Percentiles rank a stretch among this genome's conserved stretches.
Evolutionary conservation across 2,113 vertebrate species (phyloP).

Genomic region (Alectura lathami): DNA sequence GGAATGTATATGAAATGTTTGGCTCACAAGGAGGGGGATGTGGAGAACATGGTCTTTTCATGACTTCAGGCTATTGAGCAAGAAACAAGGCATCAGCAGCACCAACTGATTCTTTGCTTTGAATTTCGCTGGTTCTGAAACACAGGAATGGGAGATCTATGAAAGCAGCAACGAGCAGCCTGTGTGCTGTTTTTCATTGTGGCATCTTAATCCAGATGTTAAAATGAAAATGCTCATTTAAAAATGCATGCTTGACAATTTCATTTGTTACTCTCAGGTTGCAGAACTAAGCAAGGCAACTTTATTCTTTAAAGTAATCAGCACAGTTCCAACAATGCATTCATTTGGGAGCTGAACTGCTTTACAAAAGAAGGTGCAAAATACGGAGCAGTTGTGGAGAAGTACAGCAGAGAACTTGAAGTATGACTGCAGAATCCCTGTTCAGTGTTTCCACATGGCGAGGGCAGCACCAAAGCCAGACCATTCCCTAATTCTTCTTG

Average conservation of each 20-base stretch:
- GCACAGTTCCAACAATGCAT: neutral
- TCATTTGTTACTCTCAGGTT: constrained; percentile 49
- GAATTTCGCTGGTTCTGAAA: constrained; percentile 32
- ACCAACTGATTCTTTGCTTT: constrained; percentile 53
- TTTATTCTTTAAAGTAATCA: neutral
- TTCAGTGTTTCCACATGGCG: constrained; percentile 20
- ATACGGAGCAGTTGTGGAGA: neutral
- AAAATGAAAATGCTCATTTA: constrained; percentile 26
- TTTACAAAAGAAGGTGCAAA: neutral
- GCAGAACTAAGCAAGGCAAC: neutral
- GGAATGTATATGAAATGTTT: constrained; percentile 54
- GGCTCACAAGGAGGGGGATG: neutral
- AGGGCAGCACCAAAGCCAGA: neutral
- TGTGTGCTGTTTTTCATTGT: constrained; percentile 50
- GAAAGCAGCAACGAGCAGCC: constrained; percentile 13
- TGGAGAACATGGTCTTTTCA: constrained; percentile 60
- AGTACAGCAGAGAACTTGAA: neutral
- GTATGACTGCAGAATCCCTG: neutral
- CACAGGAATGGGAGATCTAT: neutral
- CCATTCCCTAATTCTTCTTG: neutral
- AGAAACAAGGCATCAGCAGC: constrained; percentile 38
- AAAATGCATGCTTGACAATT: constrained; percentile 25
- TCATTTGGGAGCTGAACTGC: neutral
- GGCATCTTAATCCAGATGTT: constrained; percentile 69
- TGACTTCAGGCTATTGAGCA: constrained; percentile 55